Conservation (phyloP, 2,888 invertebrate species). For the Amiota communis region DNA sequence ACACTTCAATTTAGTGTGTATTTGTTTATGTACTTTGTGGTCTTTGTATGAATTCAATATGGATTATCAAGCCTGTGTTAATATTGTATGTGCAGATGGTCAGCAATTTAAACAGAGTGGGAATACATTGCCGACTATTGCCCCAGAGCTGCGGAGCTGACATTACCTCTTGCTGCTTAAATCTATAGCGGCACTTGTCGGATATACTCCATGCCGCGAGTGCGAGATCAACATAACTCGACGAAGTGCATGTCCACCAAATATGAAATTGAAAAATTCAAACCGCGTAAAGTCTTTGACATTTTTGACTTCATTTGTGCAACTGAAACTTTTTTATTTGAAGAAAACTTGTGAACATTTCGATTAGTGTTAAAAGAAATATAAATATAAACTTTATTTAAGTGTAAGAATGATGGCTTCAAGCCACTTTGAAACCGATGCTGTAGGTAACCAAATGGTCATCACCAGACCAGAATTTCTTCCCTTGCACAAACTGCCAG, state of each 20-base stretch:
- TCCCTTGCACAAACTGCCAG: conserved; percentile 29
- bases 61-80: not conserved
- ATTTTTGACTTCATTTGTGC: too few species aligned
- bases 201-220: not conserved
- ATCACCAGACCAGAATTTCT: conserved; percentile 24
- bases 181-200: too few species aligned
- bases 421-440: not conserved
- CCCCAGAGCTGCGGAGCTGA: conserved; percentile 51
- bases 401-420: conserved; percentile 4
- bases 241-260: not conserved
- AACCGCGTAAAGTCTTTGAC: too few species aligned
- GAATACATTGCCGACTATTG: conserved; percentile 32
- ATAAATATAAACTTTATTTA: not conserved
- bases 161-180: conserved; percentile 44
- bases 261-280: too few species aligned
- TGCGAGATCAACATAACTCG: not conserved
- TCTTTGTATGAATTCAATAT: conserved; percentile 6
- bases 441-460: not conserved
- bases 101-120: not conserved
- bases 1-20: too few species aligned
- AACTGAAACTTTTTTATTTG: too few species aligned
- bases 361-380: too few species aligned
- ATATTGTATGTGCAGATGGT: conserved; percentile 3
- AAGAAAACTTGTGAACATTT: too few species aligned
- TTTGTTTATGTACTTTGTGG: not conserved